A percentile compares a stretch with the other conserved stretches of the same genome.
These are phyloP conservation scores for Coecobrya sp. DNA, from an alignment of 2,888 invertebrate species.

Conservation along the genomic window DNA sequence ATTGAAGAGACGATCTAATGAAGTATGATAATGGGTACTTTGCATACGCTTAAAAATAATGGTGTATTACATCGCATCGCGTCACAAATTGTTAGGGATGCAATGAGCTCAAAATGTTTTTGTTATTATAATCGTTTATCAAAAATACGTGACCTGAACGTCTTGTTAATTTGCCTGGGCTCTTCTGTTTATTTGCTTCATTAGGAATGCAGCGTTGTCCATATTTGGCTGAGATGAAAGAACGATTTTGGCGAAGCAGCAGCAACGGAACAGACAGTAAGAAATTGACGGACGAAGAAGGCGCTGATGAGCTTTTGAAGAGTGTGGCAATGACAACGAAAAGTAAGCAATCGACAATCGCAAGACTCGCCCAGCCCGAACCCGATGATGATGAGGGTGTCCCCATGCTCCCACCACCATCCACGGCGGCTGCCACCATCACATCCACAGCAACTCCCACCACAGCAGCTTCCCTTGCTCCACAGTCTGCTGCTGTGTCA, in stretches of 20 bases:
- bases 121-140: conserved; percentile 34
- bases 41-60: conserved; percentile 34
- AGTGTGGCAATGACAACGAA: conserved; percentile 87
- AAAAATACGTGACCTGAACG: conserved; percentile 45
- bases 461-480: conserved; percentile 87
- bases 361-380: conserved; percentile 86
- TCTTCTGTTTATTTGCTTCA: conserved; percentile 43
- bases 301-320: conserved; percentile 86
- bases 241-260: conserved; percentile 86
- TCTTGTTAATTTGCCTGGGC: conserved; percentile 43
- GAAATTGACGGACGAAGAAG: conserved; percentile 86
- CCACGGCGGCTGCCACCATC: conserved; percentile 86
- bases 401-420: conserved; percentile 88
- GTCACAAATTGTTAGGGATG: neutral
- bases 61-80: neutral
- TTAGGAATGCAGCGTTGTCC: conserved; percentile 87
- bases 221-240: conserved; percentile 87
- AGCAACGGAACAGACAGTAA: conserved; percentile 86
- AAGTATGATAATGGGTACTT: conserved; percentile 30
- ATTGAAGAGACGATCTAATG: conserved; percentile 17
- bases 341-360: conserved; percentile 87
- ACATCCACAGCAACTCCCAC: conserved; percentile 88
- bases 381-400: conserved; percentile 86
- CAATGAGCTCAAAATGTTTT: neutral
- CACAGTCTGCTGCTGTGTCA: conserved; percentile 87